Evolutionary conservation across 2,888 invertebrate species (phyloP).

Genomic region (Petrolisthes cinctipes): DNA sequence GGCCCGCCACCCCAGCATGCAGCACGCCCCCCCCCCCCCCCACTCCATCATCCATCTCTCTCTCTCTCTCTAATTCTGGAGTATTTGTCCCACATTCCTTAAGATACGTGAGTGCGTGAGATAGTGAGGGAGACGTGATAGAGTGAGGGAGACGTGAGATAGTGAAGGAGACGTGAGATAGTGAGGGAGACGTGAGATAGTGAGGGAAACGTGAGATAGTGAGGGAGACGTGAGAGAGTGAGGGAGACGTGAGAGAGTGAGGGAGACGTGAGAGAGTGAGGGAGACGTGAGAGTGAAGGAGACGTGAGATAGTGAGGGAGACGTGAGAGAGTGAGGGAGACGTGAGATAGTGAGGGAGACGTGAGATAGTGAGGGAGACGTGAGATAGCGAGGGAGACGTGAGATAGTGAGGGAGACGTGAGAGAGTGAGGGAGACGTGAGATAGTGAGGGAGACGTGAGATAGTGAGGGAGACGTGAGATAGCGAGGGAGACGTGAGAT

Average conservation of each 20-base stretch:
- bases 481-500: background rate
- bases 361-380: background rate
- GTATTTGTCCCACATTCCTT: background rate
- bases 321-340: too few species aligned
- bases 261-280: too few species aligned
- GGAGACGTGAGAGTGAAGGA: too few species aligned
- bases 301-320: too few species aligned
- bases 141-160: background rate
- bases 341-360: too few species aligned
- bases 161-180: too few species aligned
- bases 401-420: background rate
- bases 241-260: too few species aligned
- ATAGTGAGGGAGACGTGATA: background rate
- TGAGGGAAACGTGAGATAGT: background rate
- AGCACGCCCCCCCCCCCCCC: background rate
- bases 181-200: too few species aligned
- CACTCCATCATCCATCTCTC: slow-evolving; percentile 19
- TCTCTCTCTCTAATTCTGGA: slow-evolving; percentile 22
- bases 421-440: slow-evolving; percentile 12
- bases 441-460: background rate
- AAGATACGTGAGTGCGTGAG: background rate
- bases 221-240: background rate
- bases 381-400: background rate
- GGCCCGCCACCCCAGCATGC: background rate
- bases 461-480: slow-evolving; percentile 1